Conservation (phyloP, 2,113 vertebrate species). For the Dipodomys spectabilis region DNA sequence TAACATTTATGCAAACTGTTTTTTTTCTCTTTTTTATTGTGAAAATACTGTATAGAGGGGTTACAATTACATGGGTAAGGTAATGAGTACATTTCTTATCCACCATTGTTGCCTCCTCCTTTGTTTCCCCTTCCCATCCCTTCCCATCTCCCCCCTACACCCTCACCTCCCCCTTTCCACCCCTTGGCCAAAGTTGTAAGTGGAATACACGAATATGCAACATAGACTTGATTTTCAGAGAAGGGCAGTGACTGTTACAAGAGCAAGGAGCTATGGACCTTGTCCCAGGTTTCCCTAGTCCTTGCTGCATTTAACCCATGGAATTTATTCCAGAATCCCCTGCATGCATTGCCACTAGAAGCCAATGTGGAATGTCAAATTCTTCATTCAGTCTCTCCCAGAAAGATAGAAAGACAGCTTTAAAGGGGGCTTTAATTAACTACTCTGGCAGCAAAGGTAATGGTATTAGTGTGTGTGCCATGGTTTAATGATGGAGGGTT, state of each 20-base stretch:
- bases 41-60: no score
- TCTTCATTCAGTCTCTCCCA: background rate
- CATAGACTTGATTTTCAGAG: background rate
- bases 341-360: background rate
- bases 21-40: background rate
- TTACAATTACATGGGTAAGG: no score
- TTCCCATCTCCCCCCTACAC: no score
- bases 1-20: background rate
- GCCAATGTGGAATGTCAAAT: rapidly evolving
- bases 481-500: no score
- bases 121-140: no score
- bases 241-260: background rate
- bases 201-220: background rate
- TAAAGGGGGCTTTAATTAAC: rapidly evolving
- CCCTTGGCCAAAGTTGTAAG: background rate
- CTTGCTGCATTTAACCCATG: rapidly evolving
- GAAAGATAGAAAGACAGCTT: background rate
- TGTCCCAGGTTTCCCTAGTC: no score
- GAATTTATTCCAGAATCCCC: background rate
- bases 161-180: no score
- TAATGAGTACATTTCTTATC: no score
- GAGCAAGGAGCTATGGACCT: background rate
- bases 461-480: no score
- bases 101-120: no score
- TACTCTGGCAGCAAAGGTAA: no score